A percentile compares a stretch with the other conserved stretches of the same genome.
phyloP scores from a whole-genome alignment of 2,113 vertebrate genomes.

The Jacana jacana region DNA sequence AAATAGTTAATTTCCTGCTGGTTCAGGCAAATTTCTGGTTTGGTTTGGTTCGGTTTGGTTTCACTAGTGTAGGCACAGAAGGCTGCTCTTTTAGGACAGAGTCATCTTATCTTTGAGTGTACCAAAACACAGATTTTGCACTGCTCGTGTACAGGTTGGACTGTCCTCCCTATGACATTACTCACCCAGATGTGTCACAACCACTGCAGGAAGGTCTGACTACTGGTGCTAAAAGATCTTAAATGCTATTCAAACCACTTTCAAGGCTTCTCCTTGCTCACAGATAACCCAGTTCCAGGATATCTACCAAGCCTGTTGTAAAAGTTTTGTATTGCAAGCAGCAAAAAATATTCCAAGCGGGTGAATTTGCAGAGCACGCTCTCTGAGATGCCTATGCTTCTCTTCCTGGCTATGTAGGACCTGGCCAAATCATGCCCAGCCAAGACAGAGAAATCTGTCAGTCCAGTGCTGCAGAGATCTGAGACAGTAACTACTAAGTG shows the following conservation, averaged over 20 bases:
- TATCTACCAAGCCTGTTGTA: not conserved
- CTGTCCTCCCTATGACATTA: not conserved
- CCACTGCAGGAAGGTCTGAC: not conserved
- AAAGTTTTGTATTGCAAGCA: not conserved
- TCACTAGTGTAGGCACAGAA: not conserved
- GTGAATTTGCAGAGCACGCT: not conserved
- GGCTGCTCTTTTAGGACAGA: not conserved
- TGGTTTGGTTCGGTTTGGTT: not conserved
- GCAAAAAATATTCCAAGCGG: not conserved
- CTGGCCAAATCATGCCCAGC: not conserved
- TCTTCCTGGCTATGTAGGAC: not conserved
- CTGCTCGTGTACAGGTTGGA: not conserved
- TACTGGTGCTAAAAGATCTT: not conserved
- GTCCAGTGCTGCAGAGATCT: not conserved
- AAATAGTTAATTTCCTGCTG: not conserved
- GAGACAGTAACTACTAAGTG: not conserved
- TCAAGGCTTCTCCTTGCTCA: not conserved
- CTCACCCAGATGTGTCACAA: not conserved
- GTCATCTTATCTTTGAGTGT: rapidly evolving
- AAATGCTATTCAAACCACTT: not conserved
- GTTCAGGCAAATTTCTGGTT: not conserved
- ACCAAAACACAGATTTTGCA: not conserved
- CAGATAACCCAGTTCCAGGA: not conserved
- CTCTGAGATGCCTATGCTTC: not conserved
- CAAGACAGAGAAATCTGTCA: rapidly evolving